Base-by-base conservation (phyloP, 2,113 vertebrate species). In the Psammodynastes pulverulentus region DNA sequence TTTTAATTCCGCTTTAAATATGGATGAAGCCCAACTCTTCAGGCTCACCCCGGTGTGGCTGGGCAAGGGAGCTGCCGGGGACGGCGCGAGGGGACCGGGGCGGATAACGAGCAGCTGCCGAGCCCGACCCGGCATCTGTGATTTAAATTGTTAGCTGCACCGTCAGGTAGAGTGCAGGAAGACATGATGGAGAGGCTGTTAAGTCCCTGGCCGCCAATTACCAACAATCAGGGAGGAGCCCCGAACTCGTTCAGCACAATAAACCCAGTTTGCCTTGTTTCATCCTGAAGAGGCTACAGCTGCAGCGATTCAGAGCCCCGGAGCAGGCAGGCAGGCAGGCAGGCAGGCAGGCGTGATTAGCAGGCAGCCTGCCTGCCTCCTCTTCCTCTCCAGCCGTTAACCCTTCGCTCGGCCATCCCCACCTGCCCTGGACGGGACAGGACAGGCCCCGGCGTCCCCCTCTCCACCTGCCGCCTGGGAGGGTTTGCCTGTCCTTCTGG, bases 211-310 rank as follows among this genome's bases (percentile, higher is more conserved):
- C 98, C 98, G 97, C 98, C 98, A 99, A 99, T 99, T 99, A 99
- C 98, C 95, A 98, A 98, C 98, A 98, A 99, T 99, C 98, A 98
- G 98, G 96, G 97, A 98, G 97, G 98, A 98, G 98, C 97, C 98
- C 94, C 97, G 98, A 98, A 98, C 98, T 98, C 98, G 98, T 98
- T 98, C 97, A 97, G 96, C 95, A 99, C 99, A 99, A 99, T 98
- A 98, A 98, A 95, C 97, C 98, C 98, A 97, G 98, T 98, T 98
- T 98, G 98, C 98, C 96, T 98, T 98, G 98, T 99, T 98, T 98
- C 98, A 98, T 97, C 97, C 98, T 99, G 98, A 99, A 99, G 99
- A 99, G 98, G 98, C 97, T 99, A 98, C 99, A 99, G 99, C 99
- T 99, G 99, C 98, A 98, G 97, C 97, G 97, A 98, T 97, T 98